Evolutionary conservation across 2,113 vertebrate genomes (phyloP).

Genomic region (Hypanus sabinus): DNA sequence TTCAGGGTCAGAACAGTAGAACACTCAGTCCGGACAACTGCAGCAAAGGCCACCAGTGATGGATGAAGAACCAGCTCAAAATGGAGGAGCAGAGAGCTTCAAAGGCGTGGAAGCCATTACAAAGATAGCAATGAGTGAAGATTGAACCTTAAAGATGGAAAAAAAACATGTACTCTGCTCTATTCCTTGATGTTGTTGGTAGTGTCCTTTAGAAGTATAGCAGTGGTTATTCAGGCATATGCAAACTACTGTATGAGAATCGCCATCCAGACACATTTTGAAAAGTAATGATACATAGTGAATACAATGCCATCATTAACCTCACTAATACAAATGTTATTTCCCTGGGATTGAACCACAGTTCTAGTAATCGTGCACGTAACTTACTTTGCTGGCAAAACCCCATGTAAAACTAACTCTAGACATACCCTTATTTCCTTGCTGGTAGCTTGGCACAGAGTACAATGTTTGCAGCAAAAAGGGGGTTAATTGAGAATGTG

Average conservation of each 20-base stretch:
- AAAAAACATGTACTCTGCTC: neutral
- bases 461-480: neutral
- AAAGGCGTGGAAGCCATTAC: neutral
- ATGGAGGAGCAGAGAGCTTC: neutral
- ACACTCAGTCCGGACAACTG: neutral
- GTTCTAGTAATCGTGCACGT: neutral
- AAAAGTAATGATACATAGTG: neutral
- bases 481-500: neutral
- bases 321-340: neutral
- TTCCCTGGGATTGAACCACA: neutral
- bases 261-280: neutral
- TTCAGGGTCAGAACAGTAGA: neutral
- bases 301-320: neutral
- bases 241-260: neutral
- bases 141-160: neutral
- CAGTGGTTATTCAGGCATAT: no score
- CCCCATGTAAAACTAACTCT: neutral
- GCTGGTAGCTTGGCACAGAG: neutral
- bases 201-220: neutral
- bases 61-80: neutral
- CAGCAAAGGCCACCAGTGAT: neutral
- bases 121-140: neutral
- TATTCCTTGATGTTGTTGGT: neutral
- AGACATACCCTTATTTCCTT: neutral
- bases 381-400: neutral